Evolutionary conservation across 2,113 vertebrate species (phyloP).

Genomic region (Pedetes capensis): DNA sequence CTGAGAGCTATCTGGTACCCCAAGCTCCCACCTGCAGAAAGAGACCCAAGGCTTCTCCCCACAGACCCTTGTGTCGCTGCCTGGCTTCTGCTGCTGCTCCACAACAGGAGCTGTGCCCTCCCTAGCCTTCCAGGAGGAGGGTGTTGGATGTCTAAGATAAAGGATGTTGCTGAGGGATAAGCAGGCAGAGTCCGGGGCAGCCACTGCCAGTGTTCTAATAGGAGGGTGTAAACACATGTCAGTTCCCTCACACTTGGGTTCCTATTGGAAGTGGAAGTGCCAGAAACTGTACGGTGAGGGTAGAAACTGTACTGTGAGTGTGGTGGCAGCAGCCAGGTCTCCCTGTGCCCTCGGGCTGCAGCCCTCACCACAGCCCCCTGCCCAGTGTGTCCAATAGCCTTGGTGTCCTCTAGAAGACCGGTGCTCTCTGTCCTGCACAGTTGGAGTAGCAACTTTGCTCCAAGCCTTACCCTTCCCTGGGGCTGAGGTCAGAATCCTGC

Average conservation of each 20-base stretch:
- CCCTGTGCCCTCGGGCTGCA: too few relatives aligned
- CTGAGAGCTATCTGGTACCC: background rate
- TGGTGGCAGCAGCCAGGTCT: background rate
- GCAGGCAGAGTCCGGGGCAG: background rate
- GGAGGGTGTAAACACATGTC: background rate
- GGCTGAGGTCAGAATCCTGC: background rate
- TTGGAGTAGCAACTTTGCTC: background rate
- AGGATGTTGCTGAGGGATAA: background rate
- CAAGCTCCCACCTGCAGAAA: background rate
- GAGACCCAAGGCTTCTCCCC: background rate
- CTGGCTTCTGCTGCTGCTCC: background rate
- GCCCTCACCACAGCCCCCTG: background rate
- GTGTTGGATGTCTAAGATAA: background rate
- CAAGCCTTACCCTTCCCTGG: background rate
- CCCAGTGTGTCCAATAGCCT: background rate
- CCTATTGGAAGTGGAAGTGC: background rate
- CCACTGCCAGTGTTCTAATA: background rate
- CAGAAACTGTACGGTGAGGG: constrained; percentile 4
- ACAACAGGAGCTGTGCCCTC: background rate
- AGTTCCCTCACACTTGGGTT: constrained; percentile 44
- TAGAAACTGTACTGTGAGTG: too few relatives aligned
- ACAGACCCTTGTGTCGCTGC: background rate
- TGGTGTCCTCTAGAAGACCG: background rate
- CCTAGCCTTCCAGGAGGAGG: background rate
- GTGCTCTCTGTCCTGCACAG: background rate